These are phyloP conservation scores for Gymnoscopelus microlampas DNA, from an alignment of 2,797 vertebrate species.

Conservation along the genomic window DNA sequence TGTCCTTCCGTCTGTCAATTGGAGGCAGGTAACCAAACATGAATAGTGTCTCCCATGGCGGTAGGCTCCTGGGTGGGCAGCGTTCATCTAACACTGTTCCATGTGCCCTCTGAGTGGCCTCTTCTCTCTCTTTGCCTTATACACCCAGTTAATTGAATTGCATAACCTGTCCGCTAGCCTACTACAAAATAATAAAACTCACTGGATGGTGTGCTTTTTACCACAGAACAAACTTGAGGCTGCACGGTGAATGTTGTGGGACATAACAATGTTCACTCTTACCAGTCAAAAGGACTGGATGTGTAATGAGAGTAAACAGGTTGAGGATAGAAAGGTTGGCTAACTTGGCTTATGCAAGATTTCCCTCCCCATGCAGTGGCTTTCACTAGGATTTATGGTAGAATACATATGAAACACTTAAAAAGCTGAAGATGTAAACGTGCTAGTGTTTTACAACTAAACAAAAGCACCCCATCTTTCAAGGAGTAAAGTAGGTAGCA, in stretches of 20 bases:
- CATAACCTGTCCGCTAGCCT: neutral
- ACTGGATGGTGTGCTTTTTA: neutral
- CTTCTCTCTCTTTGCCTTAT: constrained; percentile 18
- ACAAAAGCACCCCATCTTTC: too few relatives aligned
- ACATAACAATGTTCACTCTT: neutral
- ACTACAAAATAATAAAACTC: neutral
- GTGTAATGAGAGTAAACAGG: neutral
- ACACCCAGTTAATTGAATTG: constrained; percentile 31
- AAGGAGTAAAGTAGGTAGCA: too few relatives aligned
- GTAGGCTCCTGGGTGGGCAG: constrained; percentile 34
- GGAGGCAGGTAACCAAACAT: constrained; percentile 41
- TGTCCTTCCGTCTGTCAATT: constrained; percentile 30
- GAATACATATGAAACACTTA: neutral
- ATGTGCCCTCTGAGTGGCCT: constrained; percentile 22
- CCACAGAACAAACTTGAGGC: neutral
- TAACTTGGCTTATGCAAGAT: neutral
- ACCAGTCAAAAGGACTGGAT: neutral
- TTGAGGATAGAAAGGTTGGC: neutral
- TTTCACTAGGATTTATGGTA: neutral
- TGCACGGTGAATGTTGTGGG: neutral
- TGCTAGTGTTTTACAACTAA: neutral
- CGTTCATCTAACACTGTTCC: constrained; percentile 44
- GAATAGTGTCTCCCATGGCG: constrained; percentile 49
- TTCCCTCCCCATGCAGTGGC: neutral
- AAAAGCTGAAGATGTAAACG: neutral